These are phyloP conservation scores for Nemotelus nigrinus DNA, from an alignment of 2,888 invertebrate species.

Conservation along the genomic window DNA sequence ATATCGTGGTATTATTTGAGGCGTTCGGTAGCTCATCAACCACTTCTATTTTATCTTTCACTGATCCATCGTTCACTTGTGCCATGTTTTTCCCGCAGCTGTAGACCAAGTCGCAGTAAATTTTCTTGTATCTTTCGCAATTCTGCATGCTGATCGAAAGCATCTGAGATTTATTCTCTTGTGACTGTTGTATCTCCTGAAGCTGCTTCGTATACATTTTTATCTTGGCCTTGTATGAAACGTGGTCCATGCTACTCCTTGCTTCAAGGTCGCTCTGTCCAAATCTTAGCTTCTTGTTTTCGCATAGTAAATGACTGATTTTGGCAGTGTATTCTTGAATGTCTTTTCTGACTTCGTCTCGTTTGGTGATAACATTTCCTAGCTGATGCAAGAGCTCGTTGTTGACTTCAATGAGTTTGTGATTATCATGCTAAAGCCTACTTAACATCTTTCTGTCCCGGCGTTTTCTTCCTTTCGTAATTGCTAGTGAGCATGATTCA, in stretches of 20 bases:
- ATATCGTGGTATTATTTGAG: conserved; percentile 55
- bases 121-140: conserved; percentile 87
- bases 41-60: conserved; percentile 55
- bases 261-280: conserved; percentile 80
- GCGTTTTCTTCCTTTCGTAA: conserved; percentile 84
- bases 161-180: conserved; percentile 84
- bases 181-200: conserved; percentile 77
- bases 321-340: conserved; percentile 75
- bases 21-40: conserved; percentile 56
- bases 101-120: conserved; percentile 75
- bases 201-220: conserved; percentile 76
- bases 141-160: conserved; percentile 83
- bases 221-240: conserved; percentile 75
- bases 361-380: conserved; percentile 76
- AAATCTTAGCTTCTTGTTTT: conserved; percentile 80
- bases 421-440: conserved; percentile 84
- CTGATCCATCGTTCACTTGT: conserved; percentile 52
- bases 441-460: conserved; percentile 77
- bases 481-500: conserved; percentile 81
- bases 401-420: conserved; percentile 78
- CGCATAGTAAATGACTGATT: conserved; percentile 75
- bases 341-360: conserved; percentile 68
- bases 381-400: conserved; percentile 75
- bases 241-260: conserved; percentile 72
- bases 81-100: conserved; percentile 56